Evolutionary conservation across 2,797 vertebrate species (phyloP).

Genomic region (Echiichthys vipera): DNA sequence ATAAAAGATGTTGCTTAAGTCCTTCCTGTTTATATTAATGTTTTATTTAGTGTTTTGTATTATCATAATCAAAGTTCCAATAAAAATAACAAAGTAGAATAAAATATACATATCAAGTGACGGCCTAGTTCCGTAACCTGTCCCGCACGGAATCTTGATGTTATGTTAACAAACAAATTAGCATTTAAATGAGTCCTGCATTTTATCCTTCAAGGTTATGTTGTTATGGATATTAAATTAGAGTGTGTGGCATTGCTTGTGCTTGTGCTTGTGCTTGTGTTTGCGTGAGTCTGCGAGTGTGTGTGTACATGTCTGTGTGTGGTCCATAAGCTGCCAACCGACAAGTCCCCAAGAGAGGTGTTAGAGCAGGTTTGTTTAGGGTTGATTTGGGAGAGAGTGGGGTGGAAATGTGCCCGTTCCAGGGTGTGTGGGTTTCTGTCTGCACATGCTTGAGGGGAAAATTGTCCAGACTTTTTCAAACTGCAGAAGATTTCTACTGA

Average conservation of each 20-base stretch:
- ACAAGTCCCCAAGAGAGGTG: slow-evolving; percentile 81
- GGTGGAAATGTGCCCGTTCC: slow-evolving; percentile 53
- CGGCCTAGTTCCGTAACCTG: slow-evolving; percentile 86
- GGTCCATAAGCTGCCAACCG: slow-evolving; percentile 79
- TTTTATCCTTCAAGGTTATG: slow-evolving; percentile 91
- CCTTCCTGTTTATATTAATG: slow-evolving; percentile 88
- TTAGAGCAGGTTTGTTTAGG: slow-evolving; percentile 81
- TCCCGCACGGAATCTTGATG: slow-evolving; percentile 86
- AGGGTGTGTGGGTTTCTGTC: slow-evolving; percentile 45
- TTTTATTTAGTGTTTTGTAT: slow-evolving; percentile 90
- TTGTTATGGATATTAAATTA: slow-evolving; percentile 91
- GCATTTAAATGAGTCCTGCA: slow-evolving; percentile 90
- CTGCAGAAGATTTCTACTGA: slow-evolving; percentile 50
- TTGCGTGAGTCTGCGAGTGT: slow-evolving; percentile 34
- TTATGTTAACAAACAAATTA: slow-evolving; percentile 92
- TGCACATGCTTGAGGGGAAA: slow-evolving; percentile 50
- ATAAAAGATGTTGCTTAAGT: slow-evolving; percentile 84
- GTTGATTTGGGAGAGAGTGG: slow-evolving; percentile 67
- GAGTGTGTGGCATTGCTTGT: slow-evolving; percentile 77
- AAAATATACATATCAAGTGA: slow-evolving; percentile 91
- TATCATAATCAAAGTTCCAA: slow-evolving; percentile 90
- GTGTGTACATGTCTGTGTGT: slow-evolving; percentile 67
- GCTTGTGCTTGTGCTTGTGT: slow-evolving; percentile 58
- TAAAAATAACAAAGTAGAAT: slow-evolving; percentile 89
- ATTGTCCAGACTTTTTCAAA: slow-evolving; percentile 70